phyloP scores from a whole-genome alignment of 2,113 vertebrate species.

The Buteo buteo region DNA sequence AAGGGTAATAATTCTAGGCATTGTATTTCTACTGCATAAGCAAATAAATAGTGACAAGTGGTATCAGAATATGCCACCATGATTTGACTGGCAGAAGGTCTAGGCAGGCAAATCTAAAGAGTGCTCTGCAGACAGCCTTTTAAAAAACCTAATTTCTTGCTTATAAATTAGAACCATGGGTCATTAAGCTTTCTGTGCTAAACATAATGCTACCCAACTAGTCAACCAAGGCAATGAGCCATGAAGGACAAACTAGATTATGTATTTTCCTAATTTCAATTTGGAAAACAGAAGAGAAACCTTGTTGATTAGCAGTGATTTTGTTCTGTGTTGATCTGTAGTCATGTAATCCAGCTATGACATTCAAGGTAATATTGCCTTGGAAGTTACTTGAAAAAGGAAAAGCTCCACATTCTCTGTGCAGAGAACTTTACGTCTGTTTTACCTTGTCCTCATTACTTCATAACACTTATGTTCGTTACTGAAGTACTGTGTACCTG shows the following conservation, averaged over 20 bases:
- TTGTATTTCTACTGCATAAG: not conserved
- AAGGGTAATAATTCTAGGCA: not conserved
- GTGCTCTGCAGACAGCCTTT: not conserved
- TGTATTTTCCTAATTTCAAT: not conserved
- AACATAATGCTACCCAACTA: not conserved
- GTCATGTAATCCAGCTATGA: not conserved
- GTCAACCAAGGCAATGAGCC: not conserved
- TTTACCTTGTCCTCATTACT: not conserved
- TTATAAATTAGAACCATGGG: not conserved
- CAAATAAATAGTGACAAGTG: not conserved
- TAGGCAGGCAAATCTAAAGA: not conserved
- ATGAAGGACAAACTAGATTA: not conserved
- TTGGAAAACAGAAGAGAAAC: not conserved
- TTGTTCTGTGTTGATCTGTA: not conserved
- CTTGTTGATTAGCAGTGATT: not conserved
- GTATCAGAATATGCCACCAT: not conserved
- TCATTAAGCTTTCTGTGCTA: not conserved
- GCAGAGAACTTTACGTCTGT: not conserved
- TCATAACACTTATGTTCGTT: not conserved
- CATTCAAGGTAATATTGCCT: not conserved
- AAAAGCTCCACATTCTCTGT: not conserved
- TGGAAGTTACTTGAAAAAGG: not conserved
- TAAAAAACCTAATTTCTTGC: not conserved
- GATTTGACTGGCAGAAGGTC: not conserved
- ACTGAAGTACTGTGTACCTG: not conserved